Evolutionary conservation across 2,113 vertebrate species (phyloP), one percentile per base, ranked within the genome.

Genomic region (Nibea coibor): DNA sequence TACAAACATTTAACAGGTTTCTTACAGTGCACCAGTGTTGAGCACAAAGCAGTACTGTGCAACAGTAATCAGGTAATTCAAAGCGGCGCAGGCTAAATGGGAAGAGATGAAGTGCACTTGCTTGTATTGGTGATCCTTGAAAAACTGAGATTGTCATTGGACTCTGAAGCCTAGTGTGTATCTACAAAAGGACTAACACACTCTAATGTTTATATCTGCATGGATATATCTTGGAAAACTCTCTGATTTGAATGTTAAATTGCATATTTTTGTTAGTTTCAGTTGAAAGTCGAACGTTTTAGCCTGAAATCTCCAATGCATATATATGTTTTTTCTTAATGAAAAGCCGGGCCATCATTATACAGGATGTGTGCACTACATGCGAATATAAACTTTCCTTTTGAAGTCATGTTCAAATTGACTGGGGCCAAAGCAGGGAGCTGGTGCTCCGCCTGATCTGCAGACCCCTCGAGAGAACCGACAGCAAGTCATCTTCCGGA

Each of bases 351-450:
- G 6, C 19, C 53, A 81, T 86, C 17, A 67, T 88, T 86, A 54
- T 31, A 35, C 19, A 15, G 58, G 39, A 26, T 1, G 10, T 43
- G 28, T 20, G 75, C 78, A 63, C 31, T 7, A 35, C 5, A 8
- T 61, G 73, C 78, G 53, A 76, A 72, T 64, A 74, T 42, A 26
- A 83, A 86, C 63, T 67, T 69, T 57, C 19, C 61, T 82, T 90
- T 89, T 91, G 81, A 87, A 90, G 86, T 73, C 39, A 2, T 43
- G 72, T 82, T 85, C 56, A 82, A 73, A 88, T 84, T 75, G 72
- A 78, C 51, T 72, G 51, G 56, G 51, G 73, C 67, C 2, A 16
- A 58, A 71, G 76, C 69, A 28, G 57, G 22, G 72, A 73, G 72
- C 0, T 67, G 76, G 47, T 54, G 68, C 65, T 65, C 17, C 43